These are phyloP conservation scores for Calidris pygmaea DNA, from an alignment of 2,113 vertebrate species.

Conservation along the genomic window DNA sequence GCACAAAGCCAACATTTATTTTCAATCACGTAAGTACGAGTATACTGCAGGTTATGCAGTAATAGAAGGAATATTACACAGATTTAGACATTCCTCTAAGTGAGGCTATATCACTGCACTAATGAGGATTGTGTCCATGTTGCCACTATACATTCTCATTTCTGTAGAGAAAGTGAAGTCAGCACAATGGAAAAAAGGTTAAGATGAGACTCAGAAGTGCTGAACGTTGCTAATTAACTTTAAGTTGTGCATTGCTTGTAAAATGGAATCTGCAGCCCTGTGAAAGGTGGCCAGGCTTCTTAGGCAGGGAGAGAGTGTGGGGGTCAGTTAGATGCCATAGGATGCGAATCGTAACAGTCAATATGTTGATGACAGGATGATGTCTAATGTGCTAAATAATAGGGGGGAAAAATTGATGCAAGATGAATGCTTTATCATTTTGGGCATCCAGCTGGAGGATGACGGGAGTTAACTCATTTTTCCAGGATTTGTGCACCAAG, in stretches of 20 bases:
- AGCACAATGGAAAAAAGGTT: background rate
- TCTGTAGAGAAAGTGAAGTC: background rate
- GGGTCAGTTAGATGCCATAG: background rate
- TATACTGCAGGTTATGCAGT: background rate
- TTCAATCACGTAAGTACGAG: background rate
- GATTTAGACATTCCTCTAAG: background rate
- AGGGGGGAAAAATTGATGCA: background rate
- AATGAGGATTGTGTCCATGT: background rate
- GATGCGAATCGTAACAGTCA: background rate
- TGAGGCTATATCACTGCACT: background rate
- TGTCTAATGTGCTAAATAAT: background rate
- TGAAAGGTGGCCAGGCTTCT: background rate
- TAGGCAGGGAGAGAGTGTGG: background rate
- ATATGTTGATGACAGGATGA: background rate
- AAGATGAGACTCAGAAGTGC: background rate
- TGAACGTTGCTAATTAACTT: background rate
- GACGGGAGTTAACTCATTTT: background rate
- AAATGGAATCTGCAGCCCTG: background rate
- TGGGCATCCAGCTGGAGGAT: background rate
- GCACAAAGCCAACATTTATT: background rate
- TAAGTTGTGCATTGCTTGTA: background rate
- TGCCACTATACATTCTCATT: background rate
- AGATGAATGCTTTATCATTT: background rate
- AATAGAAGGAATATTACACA: background rate
- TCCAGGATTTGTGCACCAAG: background rate